Evolutionary conservation across 2,113 vertebrate species (phyloP).

Genomic region (Odontophorus gujanensis): DNA sequence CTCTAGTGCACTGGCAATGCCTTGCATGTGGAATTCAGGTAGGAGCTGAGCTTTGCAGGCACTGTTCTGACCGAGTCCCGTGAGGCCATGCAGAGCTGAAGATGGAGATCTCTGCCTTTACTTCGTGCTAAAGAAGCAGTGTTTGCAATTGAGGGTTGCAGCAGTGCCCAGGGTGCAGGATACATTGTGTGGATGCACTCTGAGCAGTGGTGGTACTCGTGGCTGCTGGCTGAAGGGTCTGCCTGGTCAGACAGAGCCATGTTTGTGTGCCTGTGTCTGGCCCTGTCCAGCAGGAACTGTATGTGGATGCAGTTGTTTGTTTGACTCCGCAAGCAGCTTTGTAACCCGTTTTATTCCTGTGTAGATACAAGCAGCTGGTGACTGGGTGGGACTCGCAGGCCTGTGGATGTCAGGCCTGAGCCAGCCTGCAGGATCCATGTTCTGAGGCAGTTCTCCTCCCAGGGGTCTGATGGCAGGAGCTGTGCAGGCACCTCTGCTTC

Average conservation of each 20-base stretch:
- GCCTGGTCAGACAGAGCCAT: rapidly evolving
- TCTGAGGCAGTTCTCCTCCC: slow-evolving; percentile 7
- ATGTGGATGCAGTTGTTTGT: background rate
- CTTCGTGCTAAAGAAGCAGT: background rate
- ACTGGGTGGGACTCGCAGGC: background rate
- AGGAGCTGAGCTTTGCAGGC: background rate
- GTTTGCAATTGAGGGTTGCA: rapidly evolving
- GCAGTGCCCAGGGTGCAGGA: rapidly evolving
- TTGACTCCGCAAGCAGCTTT: background rate
- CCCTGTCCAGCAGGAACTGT: background rate
- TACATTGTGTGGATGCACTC: rapidly evolving
- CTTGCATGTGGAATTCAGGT: rapidly evolving
- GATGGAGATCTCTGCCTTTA: rapidly evolving
- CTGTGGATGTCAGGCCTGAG: background rate
- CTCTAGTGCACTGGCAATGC: rapidly evolving
- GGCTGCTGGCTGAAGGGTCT: background rate
- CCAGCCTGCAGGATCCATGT: background rate
- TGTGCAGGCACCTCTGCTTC: background rate
- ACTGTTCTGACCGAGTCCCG: rapidly evolving
- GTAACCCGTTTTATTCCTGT: background rate
- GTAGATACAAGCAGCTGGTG: background rate
- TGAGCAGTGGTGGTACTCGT: rapidly evolving
- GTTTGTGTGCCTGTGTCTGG: background rate
- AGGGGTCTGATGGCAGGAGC: background rate
- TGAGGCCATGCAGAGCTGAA: background rate